Base-by-base conservation (phyloP, 2,797 vertebrate genomes). In the Tachyglossus aculeatus region DNA sequence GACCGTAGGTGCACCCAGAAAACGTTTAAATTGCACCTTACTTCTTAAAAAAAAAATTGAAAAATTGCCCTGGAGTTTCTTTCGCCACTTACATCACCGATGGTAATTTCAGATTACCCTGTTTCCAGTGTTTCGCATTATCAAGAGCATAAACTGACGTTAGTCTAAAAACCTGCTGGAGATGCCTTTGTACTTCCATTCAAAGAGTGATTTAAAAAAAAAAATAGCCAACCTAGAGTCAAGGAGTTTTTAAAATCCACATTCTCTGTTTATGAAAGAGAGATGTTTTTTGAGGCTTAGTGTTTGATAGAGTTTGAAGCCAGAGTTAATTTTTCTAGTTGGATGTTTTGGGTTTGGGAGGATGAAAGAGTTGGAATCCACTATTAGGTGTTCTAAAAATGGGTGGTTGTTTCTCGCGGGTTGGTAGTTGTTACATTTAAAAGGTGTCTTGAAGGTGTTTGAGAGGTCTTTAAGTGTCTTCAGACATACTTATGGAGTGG, bases 101-200 rank as follows among this genome's bases (percentile, higher is more conserved):
- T 51, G 59, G 63, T 71, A 67, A 78, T 68, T 68, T 75, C 77
- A 58, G 67, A 71, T 68, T 27, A 19, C 74, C n/a, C 27, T 38
- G 38, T 65, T 71, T 54, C 54, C 41, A 45, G 41, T 21, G 54
- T n/a, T 64, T 18, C 58, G 36, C 41, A 68, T 14, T 37, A 65
- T 40, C 61, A 16, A 39, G 32, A 38, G 54, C 36, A 19, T 7
- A 69, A 58, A 61, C 61, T 29, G 39, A 36, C 31, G 52, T 22
- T 61, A 39, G 50, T 27, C 19, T 33, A 16, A 38, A 37, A 33
- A 32, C 24, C 33, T 25, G 41, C 34, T 27, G n/a, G 5, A 38
- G 18, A 37, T 29, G 37, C 36, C 37, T 56, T 32, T 22, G 7
- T 43, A 41, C 38, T 41, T 13, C 10, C 33, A 18, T 36, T 8